Conservation (phyloP, 1,140 invertebrate species). For the Cataglyphis hispanica region DNA sequence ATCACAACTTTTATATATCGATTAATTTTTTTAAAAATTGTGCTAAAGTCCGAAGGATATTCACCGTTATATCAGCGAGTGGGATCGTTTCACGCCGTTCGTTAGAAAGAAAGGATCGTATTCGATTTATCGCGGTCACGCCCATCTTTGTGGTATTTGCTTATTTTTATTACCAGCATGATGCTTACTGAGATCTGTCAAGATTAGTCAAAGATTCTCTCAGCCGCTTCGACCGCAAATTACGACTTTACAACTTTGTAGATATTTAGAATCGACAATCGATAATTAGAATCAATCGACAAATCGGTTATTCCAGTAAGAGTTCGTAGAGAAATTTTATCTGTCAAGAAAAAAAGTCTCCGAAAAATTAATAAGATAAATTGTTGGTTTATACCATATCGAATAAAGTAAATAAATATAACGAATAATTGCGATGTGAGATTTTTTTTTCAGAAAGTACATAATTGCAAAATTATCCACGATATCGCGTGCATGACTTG, state of each 20-base stretch:
- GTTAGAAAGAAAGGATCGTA: conserved; percentile 47
- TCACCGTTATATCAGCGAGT: background rate
- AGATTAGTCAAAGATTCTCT: conserved; percentile 43
- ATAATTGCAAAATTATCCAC: conserved; percentile 8
- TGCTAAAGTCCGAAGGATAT: background rate
- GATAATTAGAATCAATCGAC: background rate
- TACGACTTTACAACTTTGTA: conserved; percentile 1
- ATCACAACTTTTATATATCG: too few relatives aligned
- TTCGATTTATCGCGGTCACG: conserved; percentile 50
- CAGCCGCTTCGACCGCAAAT: conserved; percentile 7
- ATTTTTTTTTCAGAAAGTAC: background rate
- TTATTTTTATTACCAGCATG: conserved; percentile 31
- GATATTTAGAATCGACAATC: conserved; percentile 21
- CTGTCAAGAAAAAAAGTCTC: background rate
- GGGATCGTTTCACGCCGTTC: conserved; percentile 61
- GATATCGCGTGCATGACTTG: background rate
- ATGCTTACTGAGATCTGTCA: conserved; percentile 36
- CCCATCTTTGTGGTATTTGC: conserved; percentile 57
- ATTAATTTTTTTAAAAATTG: background rate
- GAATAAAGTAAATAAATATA: background rate
- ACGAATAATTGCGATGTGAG: background rate
- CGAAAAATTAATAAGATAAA: conserved; percentile 3
- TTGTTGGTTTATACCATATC: background rate
- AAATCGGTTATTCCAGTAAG: conserved; percentile 4
- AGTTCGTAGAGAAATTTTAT: conserved; percentile 7